phyloP scores from a whole-genome alignment of 2,797 vertebrate genomes.

The Lithobates pipiens region DNA sequence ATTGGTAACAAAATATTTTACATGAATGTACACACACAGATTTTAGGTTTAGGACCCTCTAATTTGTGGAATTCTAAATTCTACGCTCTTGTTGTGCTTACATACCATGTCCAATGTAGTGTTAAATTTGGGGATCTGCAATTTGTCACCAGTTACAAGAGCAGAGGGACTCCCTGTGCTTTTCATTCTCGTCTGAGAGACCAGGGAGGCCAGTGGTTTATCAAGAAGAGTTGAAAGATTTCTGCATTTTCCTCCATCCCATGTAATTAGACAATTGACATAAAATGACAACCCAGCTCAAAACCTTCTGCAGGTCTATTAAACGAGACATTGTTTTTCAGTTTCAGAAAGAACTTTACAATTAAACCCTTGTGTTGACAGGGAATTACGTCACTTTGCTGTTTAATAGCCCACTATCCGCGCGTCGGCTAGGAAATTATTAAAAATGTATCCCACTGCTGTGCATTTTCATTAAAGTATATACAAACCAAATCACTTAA shows the following conservation, averaged over 20 bases:
- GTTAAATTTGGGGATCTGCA: neutral
- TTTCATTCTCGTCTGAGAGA: neutral
- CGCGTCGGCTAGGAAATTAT: slow-evolving; percentile 24
- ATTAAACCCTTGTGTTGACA: slow-evolving; percentile 48
- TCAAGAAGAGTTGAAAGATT: slow-evolving; percentile 59
- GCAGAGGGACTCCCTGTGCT: neutral
- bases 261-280: slow-evolving; percentile 59
- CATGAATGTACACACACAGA: neutral
- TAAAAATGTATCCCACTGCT: slow-evolving; percentile 5
- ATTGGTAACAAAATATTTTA: neutral
- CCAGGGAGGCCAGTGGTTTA: slow-evolving; percentile 25
- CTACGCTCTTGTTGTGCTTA: neutral
- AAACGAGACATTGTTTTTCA: slow-evolving; percentile 45
- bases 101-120: neutral
- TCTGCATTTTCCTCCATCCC: slow-evolving; percentile 14
- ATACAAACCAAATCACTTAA: too few relatives aligned
- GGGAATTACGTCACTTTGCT: slow-evolving; percentile 34
- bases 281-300: slow-evolving; percentile 38
- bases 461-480: too few relatives aligned
- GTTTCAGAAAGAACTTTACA: slow-evolving; percentile 36
- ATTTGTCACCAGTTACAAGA: neutral
- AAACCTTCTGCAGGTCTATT: slow-evolving; percentile 27
- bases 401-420: neutral
- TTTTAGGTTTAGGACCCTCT: neutral
- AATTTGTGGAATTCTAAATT: neutral